These are phyloP conservation scores for Mus minutoides DNA, from an alignment of 2,797 vertebrate species.

Conservation along the genomic window DNA sequence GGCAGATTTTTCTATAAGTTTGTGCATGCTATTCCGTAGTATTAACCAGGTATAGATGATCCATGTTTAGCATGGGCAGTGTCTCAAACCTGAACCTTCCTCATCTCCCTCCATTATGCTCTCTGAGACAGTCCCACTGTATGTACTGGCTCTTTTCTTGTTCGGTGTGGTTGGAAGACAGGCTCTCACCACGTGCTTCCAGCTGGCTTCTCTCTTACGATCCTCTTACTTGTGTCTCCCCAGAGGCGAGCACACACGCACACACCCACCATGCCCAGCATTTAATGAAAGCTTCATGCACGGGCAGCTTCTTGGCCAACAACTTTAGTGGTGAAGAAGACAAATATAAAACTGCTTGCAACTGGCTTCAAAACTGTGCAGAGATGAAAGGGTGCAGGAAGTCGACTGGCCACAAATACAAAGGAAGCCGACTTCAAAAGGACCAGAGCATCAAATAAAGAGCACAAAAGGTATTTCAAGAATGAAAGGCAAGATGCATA, in stretches of 20 bases:
- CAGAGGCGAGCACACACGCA: neutral
- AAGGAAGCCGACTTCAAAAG: slow-evolving; percentile 30
- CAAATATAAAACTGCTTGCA: neutral
- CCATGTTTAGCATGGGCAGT: neutral
- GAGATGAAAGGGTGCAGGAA: neutral
- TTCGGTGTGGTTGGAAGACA: neutral
- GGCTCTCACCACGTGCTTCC: neutral
- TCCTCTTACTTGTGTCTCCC: neutral
- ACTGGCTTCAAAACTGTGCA: neutral
- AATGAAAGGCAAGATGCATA: neutral
- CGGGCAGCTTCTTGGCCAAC: neutral
- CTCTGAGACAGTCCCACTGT: neutral
- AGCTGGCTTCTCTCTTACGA: neutral
- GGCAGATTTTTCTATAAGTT: neutral
- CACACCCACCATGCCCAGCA: neutral
- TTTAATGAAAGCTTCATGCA: neutral
- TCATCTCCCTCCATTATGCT: neutral
- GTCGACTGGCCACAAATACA: neutral
- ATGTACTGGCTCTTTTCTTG: neutral
- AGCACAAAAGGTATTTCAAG: neutral
- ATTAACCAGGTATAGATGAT: neutral
- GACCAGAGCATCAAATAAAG: neutral
- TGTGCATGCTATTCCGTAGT: fast-evolving
- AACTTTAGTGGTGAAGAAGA: neutral
- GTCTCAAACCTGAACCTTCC: neutral